Base-by-base conservation (phyloP, 2,797 vertebrate species). In the Pogonophryne albipinna region DNA sequence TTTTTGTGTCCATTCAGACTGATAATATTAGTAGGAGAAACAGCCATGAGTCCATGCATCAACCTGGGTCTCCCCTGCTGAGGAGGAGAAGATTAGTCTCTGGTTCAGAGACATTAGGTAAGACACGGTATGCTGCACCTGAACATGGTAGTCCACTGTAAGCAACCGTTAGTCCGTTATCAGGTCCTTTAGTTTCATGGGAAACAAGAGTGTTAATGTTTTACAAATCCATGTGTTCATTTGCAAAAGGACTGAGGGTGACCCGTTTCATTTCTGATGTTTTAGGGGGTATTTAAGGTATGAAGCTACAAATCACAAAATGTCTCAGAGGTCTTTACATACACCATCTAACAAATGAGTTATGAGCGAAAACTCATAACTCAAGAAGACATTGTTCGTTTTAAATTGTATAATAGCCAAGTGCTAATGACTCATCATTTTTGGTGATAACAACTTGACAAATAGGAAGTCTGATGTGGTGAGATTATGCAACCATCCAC, bases 51-150 rank as follows among this genome's bases (percentile, higher is more conserved):
- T 12, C 74, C 3, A 10, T 16, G 34, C 45, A 51, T 15, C 79
- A 74, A 10, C 17, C 67, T 0, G 63, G 13, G 15, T 17, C 71
- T 62, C 64, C 6, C 8, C 50, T 34, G 15, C 23, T 10, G 20
- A 88, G 91, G 50, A 93, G 5, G 64, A 94, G 47, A 68, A 94
- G 92, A 59, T 14, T 34, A 34, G 80, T 19, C 17, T 10, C 80
- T 31, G 85, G 14, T 38, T 14, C 80, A 15, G 84, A 87, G 47
- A 71, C 46, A 27, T 31, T 20, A 66, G 89, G 94, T 93, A 79
- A 91, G 86, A 57, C 34, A 61, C 10, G 17, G 0, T 17, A 6
- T 15, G 23, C n/a, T 20, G 7, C 62, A 77, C 27, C 23, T 11
- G 50, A 58, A 6, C 6, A 10, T 52, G 7, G 57, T 3, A 27